phyloP scores from a whole-genome alignment of 2,113 vertebrate genomes.

The Trachemys scripta region DNA sequence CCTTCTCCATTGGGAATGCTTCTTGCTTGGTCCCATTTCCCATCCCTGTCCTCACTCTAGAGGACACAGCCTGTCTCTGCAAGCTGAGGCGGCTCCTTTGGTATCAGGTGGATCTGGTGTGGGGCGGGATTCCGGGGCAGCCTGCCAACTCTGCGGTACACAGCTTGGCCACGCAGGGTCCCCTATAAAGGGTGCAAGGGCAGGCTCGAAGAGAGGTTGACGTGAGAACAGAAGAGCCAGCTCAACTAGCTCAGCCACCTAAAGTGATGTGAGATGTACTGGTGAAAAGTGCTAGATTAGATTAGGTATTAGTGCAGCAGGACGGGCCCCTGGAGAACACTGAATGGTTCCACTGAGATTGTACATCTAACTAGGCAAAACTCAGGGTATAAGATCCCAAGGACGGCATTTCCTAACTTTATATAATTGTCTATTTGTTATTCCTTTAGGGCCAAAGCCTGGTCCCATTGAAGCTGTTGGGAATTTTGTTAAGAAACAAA shows the following conservation, averaged over 20 bases:
- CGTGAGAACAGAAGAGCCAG: neutral
- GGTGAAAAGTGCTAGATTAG: too few species aligned
- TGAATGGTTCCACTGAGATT: constrained; percentile 20
- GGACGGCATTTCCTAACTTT: neutral
- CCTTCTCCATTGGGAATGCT: neutral
- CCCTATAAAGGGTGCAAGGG: neutral
- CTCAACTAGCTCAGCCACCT: neutral
- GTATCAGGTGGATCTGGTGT: neutral
- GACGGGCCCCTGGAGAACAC: neutral
- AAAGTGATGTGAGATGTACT: neutral
- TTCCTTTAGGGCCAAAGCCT: neutral
- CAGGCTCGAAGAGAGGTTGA: neutral
- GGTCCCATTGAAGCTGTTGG: neutral
- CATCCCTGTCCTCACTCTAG: neutral
- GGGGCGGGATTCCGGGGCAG: neutral
- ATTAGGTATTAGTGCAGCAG: neutral
- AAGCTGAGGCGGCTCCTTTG: neutral
- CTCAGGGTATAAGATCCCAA: neutral
- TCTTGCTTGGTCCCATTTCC: neutral
- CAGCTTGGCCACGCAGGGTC: neutral
- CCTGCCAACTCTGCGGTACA: neutral
- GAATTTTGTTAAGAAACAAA: neutral
- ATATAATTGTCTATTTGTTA: fast-evolving
- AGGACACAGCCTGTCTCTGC: neutral
- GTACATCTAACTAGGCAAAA: neutral